Conservation (phyloP, 2,113 vertebrate genomes). For the Galeopterus variegatus region DNA sequence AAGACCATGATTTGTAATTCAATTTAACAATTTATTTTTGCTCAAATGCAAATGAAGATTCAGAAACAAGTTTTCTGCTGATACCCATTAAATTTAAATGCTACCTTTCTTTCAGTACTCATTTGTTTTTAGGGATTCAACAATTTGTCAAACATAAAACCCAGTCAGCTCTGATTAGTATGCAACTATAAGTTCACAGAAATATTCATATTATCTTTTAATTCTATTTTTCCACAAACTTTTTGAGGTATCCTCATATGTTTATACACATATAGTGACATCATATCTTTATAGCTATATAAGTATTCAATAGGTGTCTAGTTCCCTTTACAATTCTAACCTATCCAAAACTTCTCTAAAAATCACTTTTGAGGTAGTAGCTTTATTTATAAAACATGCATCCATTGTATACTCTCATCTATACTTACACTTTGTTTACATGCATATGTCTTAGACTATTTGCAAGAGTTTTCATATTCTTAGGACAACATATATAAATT, state of each 20-base stretch:
- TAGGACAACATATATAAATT: constrained; percentile 78
- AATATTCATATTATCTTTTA: constrained; percentile 17
- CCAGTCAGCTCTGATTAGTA: neutral
- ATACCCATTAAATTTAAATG: constrained; percentile 41
- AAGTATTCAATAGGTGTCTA: neutral
- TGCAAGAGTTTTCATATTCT: constrained; percentile 71
- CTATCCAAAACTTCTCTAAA: constrained; percentile 25
- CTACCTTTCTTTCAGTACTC: constrained; percentile 34
- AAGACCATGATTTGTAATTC: constrained; percentile 1
- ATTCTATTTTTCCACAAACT: no score
- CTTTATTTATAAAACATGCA: constrained; percentile 36
- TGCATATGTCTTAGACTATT: constrained; percentile 71
- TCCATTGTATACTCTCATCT: neutral
- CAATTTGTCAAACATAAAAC: constrained; percentile 52
- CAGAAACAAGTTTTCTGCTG: constrained; percentile 18
- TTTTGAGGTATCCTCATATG: neutral
- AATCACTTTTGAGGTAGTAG: neutral
- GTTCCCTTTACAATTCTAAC: neutral
- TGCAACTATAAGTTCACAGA: neutral
- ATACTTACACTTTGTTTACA: constrained; percentile 57
- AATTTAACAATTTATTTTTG: constrained; percentile 30
- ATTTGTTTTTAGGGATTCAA: neutral
- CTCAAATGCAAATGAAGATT: constrained; percentile 56
- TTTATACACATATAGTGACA: neutral
- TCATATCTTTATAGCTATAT: neutral